Evolutionary conservation across 2,888 invertebrate genomes (phyloP), one percentile per base, ranked within the genome.

Genomic region (Agrotis segetum): DNA sequence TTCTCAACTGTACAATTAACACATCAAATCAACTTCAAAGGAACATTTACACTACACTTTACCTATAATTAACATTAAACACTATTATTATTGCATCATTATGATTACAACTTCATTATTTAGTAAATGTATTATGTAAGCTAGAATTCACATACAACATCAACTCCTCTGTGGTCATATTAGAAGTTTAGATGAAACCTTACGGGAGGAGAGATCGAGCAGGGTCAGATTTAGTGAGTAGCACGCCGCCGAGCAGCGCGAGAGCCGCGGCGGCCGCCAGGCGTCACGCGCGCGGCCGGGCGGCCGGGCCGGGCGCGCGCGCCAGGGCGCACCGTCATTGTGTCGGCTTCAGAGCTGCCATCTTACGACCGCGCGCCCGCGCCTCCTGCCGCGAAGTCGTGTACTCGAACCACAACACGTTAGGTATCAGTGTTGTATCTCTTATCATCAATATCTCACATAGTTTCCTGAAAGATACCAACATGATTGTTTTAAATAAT

Each of bases 381-480:
- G 98, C 97, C 91, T 99, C 99, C 87, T 98, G 98, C 81, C 98
- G 96, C 67, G 98, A 98, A 81, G 98, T 98, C 40, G 98, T 98
- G 92, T 99, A 99, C 92, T 99, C 99, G 92, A 99, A 99, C 98
- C 99, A 99, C 82, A 99, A 92, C 21, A 99, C 98, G 92, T 99
- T 99, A 40, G 99, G 99, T 91, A 99, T 99, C 71, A 99, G 94
- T 1, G 99, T 98, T 52, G 98, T 98, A 91, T 99, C 99, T 79
- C 99, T 97, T 76, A 99, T 95, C 95, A 99, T 97, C 76, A 99
- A 94, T 92, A 98, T 97, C 95, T 99, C 99, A 71, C 98, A 98
- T 83, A 98, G 94, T 94, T 97, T 98, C 97, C 99, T 99, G 96
- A 44, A 96, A 96, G 40, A 44, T 7, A 21, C 0, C 24, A 69